Evolutionary conservation across 2,888 invertebrate genomes (phyloP).

Genomic region (Myopa tessellatipennis): DNA sequence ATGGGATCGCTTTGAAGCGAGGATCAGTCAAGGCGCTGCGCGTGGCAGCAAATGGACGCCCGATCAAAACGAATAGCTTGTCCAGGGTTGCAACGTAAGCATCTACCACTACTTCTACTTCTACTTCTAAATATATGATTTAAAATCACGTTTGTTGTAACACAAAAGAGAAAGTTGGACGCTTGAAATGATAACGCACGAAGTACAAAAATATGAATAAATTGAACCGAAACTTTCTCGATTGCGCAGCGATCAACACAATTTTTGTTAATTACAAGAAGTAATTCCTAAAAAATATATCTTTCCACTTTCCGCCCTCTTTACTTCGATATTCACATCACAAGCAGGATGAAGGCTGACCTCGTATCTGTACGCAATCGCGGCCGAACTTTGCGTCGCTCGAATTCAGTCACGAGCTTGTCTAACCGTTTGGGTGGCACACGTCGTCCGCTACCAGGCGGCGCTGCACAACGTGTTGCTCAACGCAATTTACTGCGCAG

Average conservation of each 20-base stretch:
- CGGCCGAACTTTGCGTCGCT: slow-evolving; percentile 55
- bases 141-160: slow-evolving; percentile 23
- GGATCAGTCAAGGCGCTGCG: slow-evolving; percentile 63
- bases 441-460: slow-evolving; percentile 55
- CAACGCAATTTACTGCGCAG: slow-evolving; percentile 47
- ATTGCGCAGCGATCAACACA: slow-evolving; percentile 30
- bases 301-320: slow-evolving; percentile 43
- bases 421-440: slow-evolving; percentile 58
- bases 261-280: slow-evolving; percentile 32
- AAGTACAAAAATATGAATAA: slow-evolving; percentile 22
- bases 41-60: slow-evolving; percentile 63
- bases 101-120: slow-evolving; percentile 43
- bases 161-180: slow-evolving; percentile 42
- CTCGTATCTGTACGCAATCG: slow-evolving; percentile 54
- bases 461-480: slow-evolving; percentile 59
- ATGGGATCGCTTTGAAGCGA: slow-evolving; percentile 54
- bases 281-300: slow-evolving; percentile 25
- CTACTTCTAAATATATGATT: slow-evolving; percentile 25
- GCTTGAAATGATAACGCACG: background rate
- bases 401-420: slow-evolving; percentile 57
- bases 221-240: slow-evolving; percentile 39
- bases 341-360: slow-evolving; percentile 67
- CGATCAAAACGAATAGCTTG: slow-evolving; percentile 63
- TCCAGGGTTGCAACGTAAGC: slow-evolving; percentile 68
- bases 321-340: slow-evolving; percentile 36